These are phyloP conservation scores for Zaprionus bogoriensis DNA, from an alignment of 2,888 invertebrate species.

Conservation along the genomic window DNA sequence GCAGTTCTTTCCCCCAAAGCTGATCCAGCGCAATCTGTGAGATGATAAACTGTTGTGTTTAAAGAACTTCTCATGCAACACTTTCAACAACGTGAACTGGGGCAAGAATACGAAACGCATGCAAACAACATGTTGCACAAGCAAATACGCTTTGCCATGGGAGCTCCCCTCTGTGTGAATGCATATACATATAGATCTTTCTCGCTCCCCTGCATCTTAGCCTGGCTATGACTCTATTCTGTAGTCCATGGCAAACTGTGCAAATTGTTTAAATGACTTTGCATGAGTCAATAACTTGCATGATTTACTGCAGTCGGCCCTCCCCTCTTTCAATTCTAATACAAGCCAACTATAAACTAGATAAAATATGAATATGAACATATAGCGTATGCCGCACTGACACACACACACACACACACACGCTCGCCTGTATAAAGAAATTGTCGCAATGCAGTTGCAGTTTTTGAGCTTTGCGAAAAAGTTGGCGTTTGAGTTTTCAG, in stretches of 20 bases:
- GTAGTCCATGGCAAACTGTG: constrained; percentile 44
- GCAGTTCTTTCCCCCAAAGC: background rate
- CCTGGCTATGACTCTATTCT: constrained; percentile 40
- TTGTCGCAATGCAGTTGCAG: constrained; percentile 68
- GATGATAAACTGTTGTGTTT: background rate
- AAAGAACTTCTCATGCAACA: constrained; percentile 9
- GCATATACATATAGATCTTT: background rate
- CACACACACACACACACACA: background rate
- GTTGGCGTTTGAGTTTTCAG: constrained; percentile 50
- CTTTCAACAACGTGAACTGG: constrained; percentile 23
- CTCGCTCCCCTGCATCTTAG: background rate
- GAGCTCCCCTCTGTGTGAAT: constrained; percentile 2
- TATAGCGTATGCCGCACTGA: constrained; percentile 39
- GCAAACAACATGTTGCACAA: constrained; percentile 46
- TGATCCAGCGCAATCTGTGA: background rate
- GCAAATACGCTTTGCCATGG: constrained; percentile 19
- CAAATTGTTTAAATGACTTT: constrained; percentile 61
- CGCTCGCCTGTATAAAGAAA: constrained; percentile 35
- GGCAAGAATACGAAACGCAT: constrained; percentile 26
- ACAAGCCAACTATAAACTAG: constrained; percentile 47
- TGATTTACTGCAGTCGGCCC: constrained; percentile 44
- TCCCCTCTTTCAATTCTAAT: constrained; percentile 34
- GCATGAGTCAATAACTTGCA: constrained; percentile 56
- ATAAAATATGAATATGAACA: constrained; percentile 64
- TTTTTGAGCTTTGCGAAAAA: constrained; percentile 53